Percentiles rank a stretch among this genome's conserved stretches.
These are phyloP conservation scores for Sanderia malayensis DNA, from an alignment of 30 jellyfish, hydroid and myxozoan genomes.

Conservation along the genomic window DNA sequence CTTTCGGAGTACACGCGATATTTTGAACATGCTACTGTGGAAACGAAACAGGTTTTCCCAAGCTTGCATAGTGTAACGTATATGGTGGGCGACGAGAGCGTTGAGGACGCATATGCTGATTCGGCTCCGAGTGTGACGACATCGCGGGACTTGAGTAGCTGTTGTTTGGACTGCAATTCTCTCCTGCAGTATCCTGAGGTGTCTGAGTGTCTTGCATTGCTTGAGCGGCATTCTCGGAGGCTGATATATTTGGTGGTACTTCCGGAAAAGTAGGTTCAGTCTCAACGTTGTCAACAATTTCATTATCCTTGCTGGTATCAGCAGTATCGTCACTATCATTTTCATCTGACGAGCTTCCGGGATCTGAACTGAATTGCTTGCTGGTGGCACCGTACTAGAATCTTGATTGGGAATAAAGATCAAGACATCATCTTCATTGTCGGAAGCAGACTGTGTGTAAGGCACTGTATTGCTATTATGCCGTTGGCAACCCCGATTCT, in stretches of 20 bases:
- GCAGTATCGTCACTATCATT: not conserved
- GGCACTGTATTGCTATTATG: not conserved
- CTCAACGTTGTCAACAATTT: constrained; percentile 7
- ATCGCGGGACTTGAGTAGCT: not conserved
- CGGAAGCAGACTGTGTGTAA: constrained; percentile 22
- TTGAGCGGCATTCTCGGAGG: not conserved
- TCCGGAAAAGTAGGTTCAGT: not conserved
- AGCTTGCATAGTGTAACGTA: constrained; percentile 4
- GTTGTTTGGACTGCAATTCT: not conserved
- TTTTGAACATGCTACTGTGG: constrained; percentile 11
- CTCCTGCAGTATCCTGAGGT: not conserved
- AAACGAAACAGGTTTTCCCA: constrained; percentile 18
- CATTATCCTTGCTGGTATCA: constrained; percentile 6
- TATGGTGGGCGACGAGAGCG: constrained; percentile 21
- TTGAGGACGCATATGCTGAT: constrained; percentile 8
- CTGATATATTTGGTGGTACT: not conserved
- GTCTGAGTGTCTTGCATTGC: constrained; percentile 5
- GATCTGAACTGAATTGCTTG: not conserved
- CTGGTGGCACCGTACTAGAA: constrained; percentile 6
- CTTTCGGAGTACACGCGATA: constrained; percentile 6
- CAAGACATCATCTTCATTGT: constrained; percentile 9
- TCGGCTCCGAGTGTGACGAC: constrained; percentile 13
- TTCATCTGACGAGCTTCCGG: not conserved
- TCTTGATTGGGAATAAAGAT: constrained; percentile 11
- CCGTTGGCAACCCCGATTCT: not conserved